Base-by-base conservation (phyloP, 2,113 vertebrate species). In the Oenanthe oenanthe region DNA sequence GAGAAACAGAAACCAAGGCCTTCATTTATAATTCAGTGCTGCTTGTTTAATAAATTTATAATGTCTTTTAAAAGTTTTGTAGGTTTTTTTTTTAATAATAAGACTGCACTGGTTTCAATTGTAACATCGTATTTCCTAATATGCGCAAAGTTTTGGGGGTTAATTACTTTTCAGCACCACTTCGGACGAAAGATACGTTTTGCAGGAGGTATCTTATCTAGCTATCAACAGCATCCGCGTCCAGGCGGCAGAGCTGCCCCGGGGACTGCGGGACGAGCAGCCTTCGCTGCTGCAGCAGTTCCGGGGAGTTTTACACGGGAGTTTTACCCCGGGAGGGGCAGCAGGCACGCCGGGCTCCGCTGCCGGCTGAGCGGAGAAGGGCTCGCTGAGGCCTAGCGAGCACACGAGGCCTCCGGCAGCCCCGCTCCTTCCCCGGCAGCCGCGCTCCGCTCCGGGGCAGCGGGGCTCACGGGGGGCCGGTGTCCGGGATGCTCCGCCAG, bases 21-120 rank as follows among this genome's bases (percentile, higher is more conserved):
- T 90, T 97, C 88, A 95, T 98, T 92, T 87, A 98, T 97, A 97
- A 98, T 97, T 97, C 85, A 98, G n/a, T 22, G 71, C 53, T 70
- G 81, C 56, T 70, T 79, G 93, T 88, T 73, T 60, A 80, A 96
- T 96, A 88, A 83, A 94, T 97, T 71, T 85, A 71, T 92, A 97
- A 97, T 80, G 85, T 5, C 76, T 53, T 81, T 72, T 67, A 28
- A 58, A 91, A 89, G 77, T 61, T 91, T 68, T 83, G 42, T 7
- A 28, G 56, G 74, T 6, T 24, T 75, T 83, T 75, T 83, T 96
- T 71, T 74, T 68, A 3, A 67, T 67, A 73, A 84, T 32, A 88
- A 63, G 53, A 32, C 58, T 7, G 16, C 9, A 32, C 24, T 3
- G 51, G 20, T 81, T 92, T 92, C 70, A 73, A 36, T 2, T 62